These are phyloP conservation scores for Mirounga angustirostris DNA, from an alignment of 2,113 vertebrate species.

Conservation along the genomic window DNA sequence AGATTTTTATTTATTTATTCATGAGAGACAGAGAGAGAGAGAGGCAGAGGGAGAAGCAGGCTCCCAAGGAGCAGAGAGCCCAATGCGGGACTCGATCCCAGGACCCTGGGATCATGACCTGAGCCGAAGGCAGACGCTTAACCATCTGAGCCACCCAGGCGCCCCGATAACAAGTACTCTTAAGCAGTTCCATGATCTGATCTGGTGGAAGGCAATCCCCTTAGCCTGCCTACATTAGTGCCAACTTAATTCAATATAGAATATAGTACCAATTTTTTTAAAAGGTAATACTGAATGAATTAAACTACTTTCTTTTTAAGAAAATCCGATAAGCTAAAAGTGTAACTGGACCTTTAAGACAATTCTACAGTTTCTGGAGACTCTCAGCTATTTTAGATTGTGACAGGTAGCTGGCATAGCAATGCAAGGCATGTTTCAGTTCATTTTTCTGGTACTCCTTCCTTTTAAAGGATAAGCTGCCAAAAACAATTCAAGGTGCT, in stretches of 20 bases:
- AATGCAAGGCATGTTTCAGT: neutral
- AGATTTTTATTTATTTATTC: too few species aligned
- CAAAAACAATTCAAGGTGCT: slow-evolving; percentile 56
- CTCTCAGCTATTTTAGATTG: slow-evolving; percentile 31
- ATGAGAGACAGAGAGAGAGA: too few species aligned
- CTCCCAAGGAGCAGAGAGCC: too few species aligned
- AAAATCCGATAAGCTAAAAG: slow-evolving; percentile 46
- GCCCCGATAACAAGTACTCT: neutral
- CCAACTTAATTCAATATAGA: slow-evolving; percentile 25
- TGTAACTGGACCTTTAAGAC: slow-evolving; percentile 50
- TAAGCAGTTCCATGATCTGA: neutral
- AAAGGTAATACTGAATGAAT: slow-evolving; percentile 21
- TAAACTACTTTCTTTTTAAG: slow-evolving; percentile 41
- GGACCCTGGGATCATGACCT: too few species aligned
- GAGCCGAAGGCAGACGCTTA: too few species aligned
- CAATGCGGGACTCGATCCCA: too few species aligned
- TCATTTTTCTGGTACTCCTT: slow-evolving; percentile 47
- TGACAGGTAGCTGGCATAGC: neutral
- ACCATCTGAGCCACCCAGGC: too few species aligned
- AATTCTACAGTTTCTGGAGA: slow-evolving; percentile 57
- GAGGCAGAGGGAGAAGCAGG: too few species aligned
- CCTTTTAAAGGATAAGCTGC: neutral
- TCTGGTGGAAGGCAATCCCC: neutral
- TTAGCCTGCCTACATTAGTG: neutral
- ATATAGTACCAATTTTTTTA: neutral